These are phyloP conservation scores for Pan troglodytes DNA, from an alignment of 2,113 vertebrate genomes.

Conservation along the genomic window NHGRI_mPanTro3-v2.1_pri NC_072402.2:107036001-107036500, in stretches of 20 bases:
- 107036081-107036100: too few relatives aligned
- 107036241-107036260: not conserved
- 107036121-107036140: too few relatives aligned
- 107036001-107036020: too few relatives aligned
- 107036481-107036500: not conserved
- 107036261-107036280: not conserved
- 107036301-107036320: not conserved
- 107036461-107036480: not conserved
- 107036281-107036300: not conserved
- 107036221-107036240: not conserved
- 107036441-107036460: too few relatives aligned
- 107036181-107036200: too few relatives aligned
- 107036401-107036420: fast-evolving
- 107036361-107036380: not conserved
- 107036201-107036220: too few relatives aligned
- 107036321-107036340: constrained; percentile 16
- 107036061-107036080: too few relatives aligned
- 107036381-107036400: not conserved
- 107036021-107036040: too few relatives aligned
- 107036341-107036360: not conserved
- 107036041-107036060: too few relatives aligned
- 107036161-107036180: too few relatives aligned
- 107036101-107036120: too few relatives aligned
- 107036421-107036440: not conserved
- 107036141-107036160: too few relatives aligned